Evolutionary conservation across 2,888 invertebrate species (phyloP), one percentile per base, ranked within the genome.

Genomic region (Ceratothoa steindachneri): DNA sequence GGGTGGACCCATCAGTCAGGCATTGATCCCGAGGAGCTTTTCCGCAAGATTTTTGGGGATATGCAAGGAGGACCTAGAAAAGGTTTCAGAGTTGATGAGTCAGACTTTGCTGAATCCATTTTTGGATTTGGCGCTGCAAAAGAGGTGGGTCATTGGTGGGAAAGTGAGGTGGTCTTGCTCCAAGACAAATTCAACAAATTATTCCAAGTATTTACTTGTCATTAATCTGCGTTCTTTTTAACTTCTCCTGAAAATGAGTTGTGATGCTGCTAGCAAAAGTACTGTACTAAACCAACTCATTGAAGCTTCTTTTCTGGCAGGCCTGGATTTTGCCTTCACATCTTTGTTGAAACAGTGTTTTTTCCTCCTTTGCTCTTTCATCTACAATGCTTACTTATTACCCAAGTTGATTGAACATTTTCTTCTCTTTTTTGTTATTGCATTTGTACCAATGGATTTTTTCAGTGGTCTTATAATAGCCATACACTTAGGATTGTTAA

Each of bases 1-100:
- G 72, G 74, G n/a, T 95, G 93, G 93, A 89, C 92, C 81, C 96
- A 93, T 83, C 91, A 91, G 80, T 92, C 93, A 0, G 90, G 90
- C 7, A 90, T 97, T 81, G 95, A 98, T 85, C 97, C 98, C 0
- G 97, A 99, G 83, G 97, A 99, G 84, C 85, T 99, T 52, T 98
- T 98, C 85, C 88, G 97, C 71, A 95, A 93, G 85, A 97, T 98
- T 82, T 98, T 98, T 84, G 86, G 86, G 12, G 84, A 86, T 80
- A 82, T 83, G 41, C 84, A 84, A 15, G 83, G 84, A 69, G 81
- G 81, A 51, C 93, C 93, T n/a, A 91, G 92, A 81, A 83, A 84
- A 69, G 81, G 81, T 41, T 93, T 93, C n/a, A 91, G 92, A 81
- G 90, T 89, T 53, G 83, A 82, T 28, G 86, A 88, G 30, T 91